These are phyloP conservation scores for Galerucella pusilla DNA, from an alignment of 2,888 invertebrate species.

Conservation along the genomic window DNA sequence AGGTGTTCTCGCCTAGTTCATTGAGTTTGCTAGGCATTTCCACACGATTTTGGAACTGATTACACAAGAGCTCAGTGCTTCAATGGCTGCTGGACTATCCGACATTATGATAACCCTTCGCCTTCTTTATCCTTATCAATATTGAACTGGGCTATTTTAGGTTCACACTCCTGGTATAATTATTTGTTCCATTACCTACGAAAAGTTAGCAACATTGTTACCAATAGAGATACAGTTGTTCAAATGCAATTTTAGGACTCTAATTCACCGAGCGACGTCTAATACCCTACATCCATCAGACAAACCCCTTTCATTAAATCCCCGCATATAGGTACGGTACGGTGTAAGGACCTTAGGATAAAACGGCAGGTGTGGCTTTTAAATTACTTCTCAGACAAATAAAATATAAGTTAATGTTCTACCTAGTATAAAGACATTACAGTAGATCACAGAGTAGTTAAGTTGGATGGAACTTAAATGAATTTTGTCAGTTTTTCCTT, in stretches of 20 bases:
- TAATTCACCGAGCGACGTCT: conserved; percentile 21
- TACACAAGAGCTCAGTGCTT: too few species aligned
- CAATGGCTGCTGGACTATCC: too few species aligned
- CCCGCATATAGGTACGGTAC: conserved; percentile 30
- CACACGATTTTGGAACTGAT: too few species aligned
- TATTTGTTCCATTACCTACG: too few species aligned
- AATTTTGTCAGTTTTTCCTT: too few species aligned
- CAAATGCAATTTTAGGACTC: conserved; percentile 23
- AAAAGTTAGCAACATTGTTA: background rate
- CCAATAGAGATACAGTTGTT: background rate
- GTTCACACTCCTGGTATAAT: too few species aligned
- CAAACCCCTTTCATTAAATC: conserved; percentile 38
- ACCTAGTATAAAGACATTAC: background rate
- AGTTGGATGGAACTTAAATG: background rate
- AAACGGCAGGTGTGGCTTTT: conserved; percentile 36
- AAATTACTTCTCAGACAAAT: conserved; percentile 42
- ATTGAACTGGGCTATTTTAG: too few species aligned
- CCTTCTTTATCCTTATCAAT: too few species aligned
- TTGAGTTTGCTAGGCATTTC: too few species aligned
- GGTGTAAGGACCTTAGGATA: conserved; percentile 15
- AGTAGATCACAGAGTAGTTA: background rate
- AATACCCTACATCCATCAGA: conserved; percentile 29
- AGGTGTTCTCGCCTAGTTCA: too few species aligned
- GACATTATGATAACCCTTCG: too few species aligned
- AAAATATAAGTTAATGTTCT: conserved; percentile 43